These are phyloP conservation scores for Raja brachyura DNA, from an alignment of 2,113 vertebrate species.

Conservation along the genomic window DNA sequence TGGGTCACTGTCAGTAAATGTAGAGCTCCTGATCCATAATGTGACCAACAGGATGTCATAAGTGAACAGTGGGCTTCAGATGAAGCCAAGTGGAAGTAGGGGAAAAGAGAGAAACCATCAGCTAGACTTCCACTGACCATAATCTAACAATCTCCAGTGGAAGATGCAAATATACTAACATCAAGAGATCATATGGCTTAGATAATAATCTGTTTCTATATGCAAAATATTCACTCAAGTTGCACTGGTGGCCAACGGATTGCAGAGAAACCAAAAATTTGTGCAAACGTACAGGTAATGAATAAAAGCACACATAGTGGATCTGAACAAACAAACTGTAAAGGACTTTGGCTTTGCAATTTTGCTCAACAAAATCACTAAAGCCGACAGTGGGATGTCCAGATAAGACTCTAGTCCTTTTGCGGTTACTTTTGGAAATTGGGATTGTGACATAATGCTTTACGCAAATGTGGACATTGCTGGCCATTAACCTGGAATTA, in stretches of 20 bases:
- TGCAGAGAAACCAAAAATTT: neutral
- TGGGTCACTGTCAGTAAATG: neutral
- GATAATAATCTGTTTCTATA: neutral
- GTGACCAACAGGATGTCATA: neutral
- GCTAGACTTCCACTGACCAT: neutral
- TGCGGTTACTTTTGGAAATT: neutral
- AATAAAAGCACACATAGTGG: neutral
- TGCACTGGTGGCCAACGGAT: neutral
- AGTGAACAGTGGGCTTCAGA: neutral
- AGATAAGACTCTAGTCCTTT: neutral
- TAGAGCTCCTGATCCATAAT: neutral
- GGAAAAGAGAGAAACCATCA: neutral
- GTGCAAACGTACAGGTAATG: neutral
- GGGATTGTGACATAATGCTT: neutral
- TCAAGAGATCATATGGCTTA: neutral
- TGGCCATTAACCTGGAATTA: neutral
- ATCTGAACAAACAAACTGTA: neutral
- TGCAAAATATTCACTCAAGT: neutral
- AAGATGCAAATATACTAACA: neutral
- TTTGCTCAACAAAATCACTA: neutral
- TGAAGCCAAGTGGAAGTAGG: neutral
- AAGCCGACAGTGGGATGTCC: neutral
- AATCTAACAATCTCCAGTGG: neutral
- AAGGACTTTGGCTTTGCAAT: neutral
- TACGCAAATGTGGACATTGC: neutral